Percentiles rank a stretch among this genome's conserved stretches.
These are phyloP conservation scores for Hydrochoerus hydrochaeris DNA, from an alignment of 2,113 vertebrate species.

Conservation along the genomic window DNA sequence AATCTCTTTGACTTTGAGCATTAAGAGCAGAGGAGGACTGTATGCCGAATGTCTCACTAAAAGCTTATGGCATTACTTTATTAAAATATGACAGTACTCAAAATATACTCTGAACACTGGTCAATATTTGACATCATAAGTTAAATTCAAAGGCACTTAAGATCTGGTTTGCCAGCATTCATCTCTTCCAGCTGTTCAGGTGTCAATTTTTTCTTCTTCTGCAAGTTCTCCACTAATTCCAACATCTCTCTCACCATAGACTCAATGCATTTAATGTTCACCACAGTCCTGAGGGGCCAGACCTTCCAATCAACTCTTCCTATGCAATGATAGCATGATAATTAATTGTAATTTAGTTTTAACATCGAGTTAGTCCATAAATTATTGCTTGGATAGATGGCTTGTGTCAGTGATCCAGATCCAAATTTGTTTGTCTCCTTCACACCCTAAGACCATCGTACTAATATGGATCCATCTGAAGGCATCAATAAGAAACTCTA, in stretches of 20 bases:
- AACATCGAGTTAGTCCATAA: neutral
- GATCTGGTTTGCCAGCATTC: conserved; percentile 99
- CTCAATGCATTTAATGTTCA: neutral
- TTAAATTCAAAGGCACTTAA: conserved; percentile 98
- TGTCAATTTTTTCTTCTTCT: conserved; percentile 99
- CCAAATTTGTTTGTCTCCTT: conserved; percentile 98
- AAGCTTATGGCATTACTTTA: conserved; percentile 82
- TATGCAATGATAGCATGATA: neutral
- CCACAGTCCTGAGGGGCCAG: neutral
- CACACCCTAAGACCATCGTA: conserved; percentile 99
- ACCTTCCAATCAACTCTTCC: neutral
- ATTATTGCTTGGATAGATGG: conserved; percentile 94
- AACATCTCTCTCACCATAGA: neutral
- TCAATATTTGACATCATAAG: conserved; percentile 99
- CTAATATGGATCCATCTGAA: conserved; percentile 99
- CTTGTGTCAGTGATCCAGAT: conserved; percentile 99
- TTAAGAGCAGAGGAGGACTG: conserved; percentile 85
- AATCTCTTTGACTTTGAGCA: conserved; percentile 81
- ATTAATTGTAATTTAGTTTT: neutral
- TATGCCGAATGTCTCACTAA: conserved; percentile 81
- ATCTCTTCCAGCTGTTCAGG: conserved; percentile 99
- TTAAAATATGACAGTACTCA: conserved; percentile 99
- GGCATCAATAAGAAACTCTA: conserved; percentile 99
- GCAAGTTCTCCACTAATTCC: conserved; percentile 78
- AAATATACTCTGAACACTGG: conserved; percentile 99